A percentile compares a stretch with the other conserved stretches of the same genome.
phyloP scores from a whole-genome alignment of 2,888 invertebrate genomes.

The Yponomeuta malinellus region DNA sequence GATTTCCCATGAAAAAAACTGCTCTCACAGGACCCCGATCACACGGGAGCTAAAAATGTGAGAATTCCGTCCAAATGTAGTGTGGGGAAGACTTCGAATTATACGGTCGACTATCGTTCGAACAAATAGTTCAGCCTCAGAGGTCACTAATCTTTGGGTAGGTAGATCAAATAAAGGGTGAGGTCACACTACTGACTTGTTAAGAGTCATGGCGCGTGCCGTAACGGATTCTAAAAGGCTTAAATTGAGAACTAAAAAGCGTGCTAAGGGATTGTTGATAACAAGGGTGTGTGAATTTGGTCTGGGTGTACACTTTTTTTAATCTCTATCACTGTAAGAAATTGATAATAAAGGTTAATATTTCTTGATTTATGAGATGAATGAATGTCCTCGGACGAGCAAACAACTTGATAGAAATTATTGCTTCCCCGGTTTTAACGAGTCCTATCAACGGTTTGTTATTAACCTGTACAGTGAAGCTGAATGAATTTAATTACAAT shows the following conservation, averaged over 20 bases:
- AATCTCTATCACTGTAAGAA: no score
- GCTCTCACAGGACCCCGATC: background rate
- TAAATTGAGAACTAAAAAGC: background rate
- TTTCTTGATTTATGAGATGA: no score
- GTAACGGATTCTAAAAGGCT: background rate
- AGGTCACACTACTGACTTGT: background rate
- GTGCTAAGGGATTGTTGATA: background rate
- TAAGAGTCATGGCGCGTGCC: background rate
- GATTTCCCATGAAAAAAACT: background rate
- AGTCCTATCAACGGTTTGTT: no score
- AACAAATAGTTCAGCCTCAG: background rate
- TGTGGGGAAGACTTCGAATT: background rate
- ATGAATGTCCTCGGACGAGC: no score
- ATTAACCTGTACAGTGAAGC: no score
- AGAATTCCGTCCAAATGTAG: constrained; percentile 1
- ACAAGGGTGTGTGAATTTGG: background rate
- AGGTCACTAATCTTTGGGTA: background rate
- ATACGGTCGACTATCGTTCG: background rate
- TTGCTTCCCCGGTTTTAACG: no score
- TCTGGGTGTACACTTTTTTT: background rate
- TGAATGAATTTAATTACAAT: no score
- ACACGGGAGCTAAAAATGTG: background rate
- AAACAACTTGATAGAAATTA: no score
- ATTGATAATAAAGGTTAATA: no score
- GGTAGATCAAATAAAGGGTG: background rate